Conservation (phyloP, 1,140 invertebrate species). For the Melanaphis sacchari region DNA sequence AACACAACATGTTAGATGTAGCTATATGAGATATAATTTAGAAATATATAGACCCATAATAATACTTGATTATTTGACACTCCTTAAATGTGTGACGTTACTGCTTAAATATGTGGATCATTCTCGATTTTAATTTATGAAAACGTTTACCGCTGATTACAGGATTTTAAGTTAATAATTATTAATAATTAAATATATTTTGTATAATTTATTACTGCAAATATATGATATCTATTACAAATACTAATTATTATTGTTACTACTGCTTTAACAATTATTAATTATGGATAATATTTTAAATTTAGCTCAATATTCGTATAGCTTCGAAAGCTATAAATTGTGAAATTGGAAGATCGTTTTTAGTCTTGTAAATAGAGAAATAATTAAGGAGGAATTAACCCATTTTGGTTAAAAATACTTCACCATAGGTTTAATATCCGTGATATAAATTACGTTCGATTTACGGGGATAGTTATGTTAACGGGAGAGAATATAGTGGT, state of each 20-base stretch:
- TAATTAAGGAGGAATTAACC: constrained; percentile 15
- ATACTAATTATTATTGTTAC: neutral
- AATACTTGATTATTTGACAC: neutral
- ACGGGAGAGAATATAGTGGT: neutral
- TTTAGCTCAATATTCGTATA: neutral
- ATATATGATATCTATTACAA: neutral
- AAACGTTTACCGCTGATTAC: neutral
- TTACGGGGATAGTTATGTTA: neutral
- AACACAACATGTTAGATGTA: neutral
- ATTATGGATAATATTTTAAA: neutral
- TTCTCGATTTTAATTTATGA: neutral
- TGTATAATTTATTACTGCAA: too few species aligned
- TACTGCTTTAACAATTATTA: neutral
- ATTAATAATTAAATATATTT: neutral
- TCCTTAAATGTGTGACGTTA: neutral
- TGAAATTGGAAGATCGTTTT: neutral
- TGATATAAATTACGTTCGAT: constrained; percentile 21
- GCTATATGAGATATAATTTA: neutral
- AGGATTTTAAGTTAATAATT: neutral
- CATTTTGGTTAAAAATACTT: neutral
- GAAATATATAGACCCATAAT: neutral
- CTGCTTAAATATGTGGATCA: neutral
- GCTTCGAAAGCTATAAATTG: neutral
- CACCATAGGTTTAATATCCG: neutral
- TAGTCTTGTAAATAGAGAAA: neutral